Conservation (phyloP, 1,140 invertebrate species). For the Cecropterus lyciades region DNA sequence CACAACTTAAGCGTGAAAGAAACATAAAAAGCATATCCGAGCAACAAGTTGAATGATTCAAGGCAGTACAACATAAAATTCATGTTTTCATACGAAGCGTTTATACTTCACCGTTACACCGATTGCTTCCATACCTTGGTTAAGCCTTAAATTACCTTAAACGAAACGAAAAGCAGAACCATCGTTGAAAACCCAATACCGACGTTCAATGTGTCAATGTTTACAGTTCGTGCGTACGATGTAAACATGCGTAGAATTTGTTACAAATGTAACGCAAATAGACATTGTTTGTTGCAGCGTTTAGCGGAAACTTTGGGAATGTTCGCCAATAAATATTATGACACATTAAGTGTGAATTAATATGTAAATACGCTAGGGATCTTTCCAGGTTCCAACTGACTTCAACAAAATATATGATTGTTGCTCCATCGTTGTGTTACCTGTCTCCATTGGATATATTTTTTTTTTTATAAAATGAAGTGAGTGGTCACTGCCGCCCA, state of each 20-base stretch:
- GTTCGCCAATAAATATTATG: slow-evolving; percentile 15
- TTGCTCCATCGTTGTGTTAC: too few species aligned
- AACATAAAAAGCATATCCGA: not conserved
- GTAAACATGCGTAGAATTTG: slow-evolving; percentile 32
- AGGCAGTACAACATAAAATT: not conserved
- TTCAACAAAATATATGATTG: too few species aligned
- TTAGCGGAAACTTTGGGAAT: slow-evolving; percentile 17
- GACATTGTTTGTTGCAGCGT: slow-evolving; percentile 21
- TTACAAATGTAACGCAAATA: slow-evolving; percentile 30
- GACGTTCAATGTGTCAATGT: slow-evolving; percentile 7
- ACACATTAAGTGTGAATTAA: not conserved
- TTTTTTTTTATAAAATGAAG: too few species aligned
- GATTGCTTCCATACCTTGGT: slow-evolving; percentile 8
- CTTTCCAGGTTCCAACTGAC: not conserved
- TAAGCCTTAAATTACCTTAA: slow-evolving; percentile 1
- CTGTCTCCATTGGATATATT: too few species aligned
- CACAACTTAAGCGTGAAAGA: not conserved
- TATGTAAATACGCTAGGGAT: not conserved
- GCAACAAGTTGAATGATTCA: not conserved
- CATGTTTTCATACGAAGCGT: not conserved
- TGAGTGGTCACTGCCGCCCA: too few species aligned
- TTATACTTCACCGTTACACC: not conserved
- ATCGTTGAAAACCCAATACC: slow-evolving; percentile 10
- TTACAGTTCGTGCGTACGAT: slow-evolving; percentile 29
- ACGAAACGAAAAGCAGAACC: slow-evolving; percentile 25